phyloP scores from a whole-genome alignment of 2,797 vertebrate genomes.

The Gymnocypris eckloni region DNA sequence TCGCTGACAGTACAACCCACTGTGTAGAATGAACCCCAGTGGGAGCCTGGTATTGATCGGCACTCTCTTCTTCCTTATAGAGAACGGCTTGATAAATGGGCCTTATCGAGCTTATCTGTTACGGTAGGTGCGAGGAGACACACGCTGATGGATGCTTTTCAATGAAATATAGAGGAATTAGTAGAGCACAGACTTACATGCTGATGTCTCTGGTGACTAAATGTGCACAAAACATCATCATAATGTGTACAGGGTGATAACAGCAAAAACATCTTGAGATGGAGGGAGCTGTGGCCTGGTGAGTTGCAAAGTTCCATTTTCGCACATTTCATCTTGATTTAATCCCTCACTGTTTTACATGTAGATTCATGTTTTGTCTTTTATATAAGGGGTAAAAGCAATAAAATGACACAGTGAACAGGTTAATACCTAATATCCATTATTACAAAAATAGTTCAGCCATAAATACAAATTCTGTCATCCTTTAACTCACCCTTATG shows the following conservation, averaged over 20 bases:
- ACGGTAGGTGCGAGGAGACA: constrained; percentile 21
- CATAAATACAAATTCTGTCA: too few species aligned
- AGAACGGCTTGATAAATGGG: constrained; percentile 49
- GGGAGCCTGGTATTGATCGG: constrained; percentile 45
- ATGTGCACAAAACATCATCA: constrained; percentile 10
- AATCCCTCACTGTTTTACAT: background rate
- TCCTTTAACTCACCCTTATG: too few species aligned
- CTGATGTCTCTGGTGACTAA: constrained; percentile 29
- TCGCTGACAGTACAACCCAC: constrained; percentile 32
- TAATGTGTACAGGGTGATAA: background rate
- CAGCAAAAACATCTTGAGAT: background rate
- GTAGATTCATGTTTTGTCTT: background rate
- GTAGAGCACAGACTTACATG: constrained; percentile 1
- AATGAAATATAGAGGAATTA: constrained; percentile 50
- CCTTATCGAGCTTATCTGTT: constrained; percentile 50
- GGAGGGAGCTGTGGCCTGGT: background rate
- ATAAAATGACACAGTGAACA: background rate
- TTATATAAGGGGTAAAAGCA: background rate
- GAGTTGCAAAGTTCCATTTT: background rate
- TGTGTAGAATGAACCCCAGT: constrained; percentile 32
- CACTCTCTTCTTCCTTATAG: constrained; percentile 46
- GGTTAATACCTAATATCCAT: background rate
- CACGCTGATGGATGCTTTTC: constrained; percentile 33
- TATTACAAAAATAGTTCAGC: background rate
- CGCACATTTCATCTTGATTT: background rate